Percentiles rank a stretch among this genome's conserved stretches.
Conservation (phyloP, 1,140 invertebrate genomes). For the Rhizoglyphus robini region DNA sequence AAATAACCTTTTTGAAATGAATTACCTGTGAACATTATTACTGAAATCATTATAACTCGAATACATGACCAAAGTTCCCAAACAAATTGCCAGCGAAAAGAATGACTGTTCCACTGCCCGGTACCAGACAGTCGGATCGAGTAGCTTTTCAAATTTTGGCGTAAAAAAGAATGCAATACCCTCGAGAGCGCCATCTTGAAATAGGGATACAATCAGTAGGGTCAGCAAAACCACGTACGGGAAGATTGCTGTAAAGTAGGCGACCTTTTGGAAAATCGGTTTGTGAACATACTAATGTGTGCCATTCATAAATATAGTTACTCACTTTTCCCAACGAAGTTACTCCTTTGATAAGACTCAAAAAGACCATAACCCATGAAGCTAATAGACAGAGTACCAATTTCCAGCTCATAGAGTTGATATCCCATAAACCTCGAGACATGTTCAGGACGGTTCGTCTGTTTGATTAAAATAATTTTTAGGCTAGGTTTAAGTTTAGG, state of each 20-base stretch:
- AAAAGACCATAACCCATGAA: conserved; percentile 36
- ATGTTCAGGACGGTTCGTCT: conserved; percentile 10
- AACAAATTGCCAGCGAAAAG: conserved; percentile 85
- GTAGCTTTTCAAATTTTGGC: conserved; percentile 32
- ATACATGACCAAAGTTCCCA: conserved; percentile 85
- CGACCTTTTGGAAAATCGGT: too few relatives aligned
- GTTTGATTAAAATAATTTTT: neutral
- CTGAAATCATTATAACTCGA: conserved; percentile 93
- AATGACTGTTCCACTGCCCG: conserved; percentile 96
- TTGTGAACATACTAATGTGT: too few relatives aligned
- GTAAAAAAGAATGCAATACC: conserved; percentile 40
- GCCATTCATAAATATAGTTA: too few relatives aligned
- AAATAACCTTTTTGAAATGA: neutral
- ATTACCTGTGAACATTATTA: conserved; percentile 70
- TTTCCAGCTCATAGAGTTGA: conserved; percentile 31
- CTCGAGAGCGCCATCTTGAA: conserved; percentile 37
- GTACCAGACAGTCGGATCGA: conserved; percentile 27
- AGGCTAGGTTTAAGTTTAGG: too few relatives aligned
- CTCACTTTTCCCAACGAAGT: conserved; percentile 37
- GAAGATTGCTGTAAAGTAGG: conserved; percentile 46
- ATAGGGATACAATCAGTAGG: conserved; percentile 42
- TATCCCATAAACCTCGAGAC: conserved; percentile 19
- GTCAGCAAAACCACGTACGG: conserved; percentile 43
- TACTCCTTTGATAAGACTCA: conserved; percentile 37
- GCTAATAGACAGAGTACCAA: conserved; percentile 34